Base-by-base conservation (phyloP, 2,113 vertebrate species). In the Ceyx margarethae region DNA sequence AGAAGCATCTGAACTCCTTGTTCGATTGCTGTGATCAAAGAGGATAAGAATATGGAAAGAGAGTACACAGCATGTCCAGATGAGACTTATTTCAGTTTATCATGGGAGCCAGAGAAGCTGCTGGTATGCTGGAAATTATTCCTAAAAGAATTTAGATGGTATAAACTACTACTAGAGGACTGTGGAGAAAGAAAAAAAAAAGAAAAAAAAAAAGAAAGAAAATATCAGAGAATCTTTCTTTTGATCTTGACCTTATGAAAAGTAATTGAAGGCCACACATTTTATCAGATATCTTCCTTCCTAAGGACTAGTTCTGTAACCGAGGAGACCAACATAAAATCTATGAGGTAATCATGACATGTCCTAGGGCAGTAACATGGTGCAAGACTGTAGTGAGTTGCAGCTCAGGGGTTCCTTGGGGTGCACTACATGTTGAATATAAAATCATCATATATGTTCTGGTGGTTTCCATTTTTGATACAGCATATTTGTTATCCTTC, bases 21-120 rank as follows among this genome's bases (percentile, higher is more conserved):
- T 80, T 89, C 16, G 11, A 58, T 93, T 83, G 79, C 51, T 90
- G 76, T 87, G 87, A 95, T 90, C 79, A 93, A 92, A 96, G 90
- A 85, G 43, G 46, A 67, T 35, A 56, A 71, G 37, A 95, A 93
- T 84, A 94, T 23, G 56, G 66, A 79, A 71, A 81, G 88, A 93
- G 64, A 88, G 73, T 42, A 90, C 90, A 86, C 92, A 95, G 91
- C 87, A 89, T 4, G 77, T 79, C 69, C 88, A 93, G 88, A 94
- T 43, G 77, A 90, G 19, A 83, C 18, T 90, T 53, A 88, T 93
- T 86, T 90, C 83, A 84, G 35, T 37, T n/a, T 60, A 29, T 56
- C 28, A 53, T 9, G 57, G 65, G 28, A 95, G 54, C 10, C 61
- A 94, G 22, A 57, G 67, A 93, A 95, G 65, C 69, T 94, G 66